Conservation (phyloP, 2,888 invertebrate genomes). For the Eristalis pertinax region DNA sequence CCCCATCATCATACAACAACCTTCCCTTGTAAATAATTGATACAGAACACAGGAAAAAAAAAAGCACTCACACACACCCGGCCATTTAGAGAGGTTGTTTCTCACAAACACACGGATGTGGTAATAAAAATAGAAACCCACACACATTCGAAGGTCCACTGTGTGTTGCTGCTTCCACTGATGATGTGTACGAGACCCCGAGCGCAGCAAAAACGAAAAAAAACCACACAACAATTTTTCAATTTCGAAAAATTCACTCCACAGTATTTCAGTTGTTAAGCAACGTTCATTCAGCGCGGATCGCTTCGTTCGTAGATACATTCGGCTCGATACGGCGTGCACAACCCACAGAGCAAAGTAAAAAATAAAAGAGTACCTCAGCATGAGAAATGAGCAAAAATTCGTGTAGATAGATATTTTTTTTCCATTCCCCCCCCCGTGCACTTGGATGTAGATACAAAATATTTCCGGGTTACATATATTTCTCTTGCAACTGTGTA, state of each 20-base stretch:
- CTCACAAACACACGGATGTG: constrained; percentile 40
- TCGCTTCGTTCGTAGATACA: constrained; percentile 73
- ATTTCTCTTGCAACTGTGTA: constrained; percentile 55
- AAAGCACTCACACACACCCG: neutral
- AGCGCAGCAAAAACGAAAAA: constrained; percentile 21
- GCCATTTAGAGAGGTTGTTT: constrained; percentile 45
- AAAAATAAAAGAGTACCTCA: constrained; percentile 61
- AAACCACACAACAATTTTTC: neutral
- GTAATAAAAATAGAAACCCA: constrained; percentile 62
- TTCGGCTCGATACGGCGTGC: constrained; percentile 60
- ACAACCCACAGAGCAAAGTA: constrained; percentile 35
- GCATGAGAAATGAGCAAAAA: constrained; percentile 69
- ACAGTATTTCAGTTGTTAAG: constrained; percentile 75
- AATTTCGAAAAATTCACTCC: constrained; percentile 66
- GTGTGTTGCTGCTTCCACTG: too few species aligned
- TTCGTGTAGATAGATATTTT: constrained; percentile 57
- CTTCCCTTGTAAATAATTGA: constrained; percentile 71
- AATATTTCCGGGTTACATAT: constrained; percentile 72
- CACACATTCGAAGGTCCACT: constrained; percentile 25
- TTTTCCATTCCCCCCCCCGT: neutral
- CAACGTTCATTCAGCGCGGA: constrained; percentile 78
- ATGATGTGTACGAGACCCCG: constrained; percentile 3
- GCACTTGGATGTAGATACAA: constrained; percentile 64
- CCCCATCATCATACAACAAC: constrained; percentile 25
- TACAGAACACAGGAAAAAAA: constrained; percentile 16